Percentiles rank a stretch among this genome's conserved stretches.
Conservation (phyloP, 2,888 invertebrate genomes). For the Frankliniella fusca region DNA sequence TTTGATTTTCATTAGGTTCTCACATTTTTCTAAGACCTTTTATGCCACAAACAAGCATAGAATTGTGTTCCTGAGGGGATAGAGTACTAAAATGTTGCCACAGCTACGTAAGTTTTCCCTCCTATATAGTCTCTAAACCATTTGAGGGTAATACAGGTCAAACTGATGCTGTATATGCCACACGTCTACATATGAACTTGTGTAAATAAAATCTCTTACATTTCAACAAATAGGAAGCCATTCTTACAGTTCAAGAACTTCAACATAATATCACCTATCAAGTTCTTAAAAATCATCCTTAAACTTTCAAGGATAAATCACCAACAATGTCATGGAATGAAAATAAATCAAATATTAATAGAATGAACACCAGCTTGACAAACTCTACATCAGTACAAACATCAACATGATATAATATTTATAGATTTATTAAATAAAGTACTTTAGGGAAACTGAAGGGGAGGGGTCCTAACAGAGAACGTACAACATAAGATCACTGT, state of each 20-base stretch:
- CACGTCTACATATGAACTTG: not conserved
- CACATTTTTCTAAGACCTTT: not conserved
- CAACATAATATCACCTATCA: not conserved
- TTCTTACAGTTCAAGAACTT: not conserved
- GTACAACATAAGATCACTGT: not conserved
- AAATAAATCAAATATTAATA: not conserved
- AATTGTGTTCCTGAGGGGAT: not conserved
- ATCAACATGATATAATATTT: constrained; percentile 5
- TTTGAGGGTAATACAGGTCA: not conserved
- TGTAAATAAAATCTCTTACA: constrained; percentile 18
- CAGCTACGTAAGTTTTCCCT: not conserved
- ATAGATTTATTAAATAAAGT: not conserved
- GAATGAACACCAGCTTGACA: not conserved
- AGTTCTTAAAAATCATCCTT: not conserved
- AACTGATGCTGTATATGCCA: not conserved
- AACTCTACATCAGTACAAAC: constrained; percentile 20
- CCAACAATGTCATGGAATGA: not conserved
- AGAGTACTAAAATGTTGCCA: not conserved
- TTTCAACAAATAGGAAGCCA: constrained; percentile 20
- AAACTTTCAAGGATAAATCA: not conserved
- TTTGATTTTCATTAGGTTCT: constrained; percentile 12
- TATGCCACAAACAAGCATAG: too few species aligned
- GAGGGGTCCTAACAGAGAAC: not conserved
- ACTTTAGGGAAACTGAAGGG: not conserved
- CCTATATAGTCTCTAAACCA: not conserved